A percentile compares a stretch with the other conserved stretches of the same genome.
Conservation (phyloP, 2,113 vertebrate genomes). For the Poeciliopsis turrubarensis region DNA sequence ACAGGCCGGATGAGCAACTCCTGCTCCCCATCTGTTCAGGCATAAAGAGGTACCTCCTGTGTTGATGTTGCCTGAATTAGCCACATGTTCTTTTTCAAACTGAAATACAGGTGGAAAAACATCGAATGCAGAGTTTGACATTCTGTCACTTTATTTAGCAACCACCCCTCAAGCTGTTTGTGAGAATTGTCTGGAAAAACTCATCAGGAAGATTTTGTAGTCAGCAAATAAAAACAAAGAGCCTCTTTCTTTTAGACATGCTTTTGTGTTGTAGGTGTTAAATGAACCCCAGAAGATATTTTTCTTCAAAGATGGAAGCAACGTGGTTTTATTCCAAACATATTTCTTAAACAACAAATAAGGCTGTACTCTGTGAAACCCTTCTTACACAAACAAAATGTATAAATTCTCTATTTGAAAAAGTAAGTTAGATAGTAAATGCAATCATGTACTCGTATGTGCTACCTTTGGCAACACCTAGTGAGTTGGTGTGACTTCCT, state of each 20-base stretch:
- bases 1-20: conserved; percentile 21
- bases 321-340: neutral
- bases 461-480: neutral
- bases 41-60: conserved; percentile 20
- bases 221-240: conserved; percentile 4
- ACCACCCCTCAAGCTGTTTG: neutral
- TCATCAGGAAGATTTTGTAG: neutral
- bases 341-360: neutral
- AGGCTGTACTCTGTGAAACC: neutral
- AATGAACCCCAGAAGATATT: neutral
- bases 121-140: neutral
- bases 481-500: neutral
- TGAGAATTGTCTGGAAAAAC: neutral
- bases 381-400: neutral
- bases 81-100: conserved; percentile 1
- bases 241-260: neutral
- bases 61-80: conserved; percentile 6
- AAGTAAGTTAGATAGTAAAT: neutral
- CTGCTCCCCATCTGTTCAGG: conserved; percentile 32
- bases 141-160: neutral
- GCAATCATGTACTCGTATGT: neutral
- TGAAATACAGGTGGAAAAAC: conserved; percentile 9
- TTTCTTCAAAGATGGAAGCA: neutral
- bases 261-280: neutral
- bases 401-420: neutral